phyloP scores from a whole-genome alignment of 2,888 invertebrate species.

The Drosophila antonietae region DNA sequence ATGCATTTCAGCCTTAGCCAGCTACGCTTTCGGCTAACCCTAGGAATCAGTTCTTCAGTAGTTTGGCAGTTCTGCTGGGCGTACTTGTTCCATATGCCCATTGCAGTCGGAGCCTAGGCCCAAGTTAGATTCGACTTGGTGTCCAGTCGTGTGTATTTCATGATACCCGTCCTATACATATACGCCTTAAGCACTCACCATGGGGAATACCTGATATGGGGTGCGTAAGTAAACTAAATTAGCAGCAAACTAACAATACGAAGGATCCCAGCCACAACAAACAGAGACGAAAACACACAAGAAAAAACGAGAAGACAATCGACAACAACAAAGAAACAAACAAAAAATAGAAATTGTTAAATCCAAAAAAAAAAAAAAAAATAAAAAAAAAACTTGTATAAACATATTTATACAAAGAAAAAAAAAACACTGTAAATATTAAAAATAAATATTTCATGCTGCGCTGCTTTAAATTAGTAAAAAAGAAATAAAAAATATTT shows the following conservation, averaged over 20 bases:
- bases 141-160: background rate
- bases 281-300: slow-evolving; percentile 9
- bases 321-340: slow-evolving; percentile 44
- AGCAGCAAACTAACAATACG: slow-evolving; percentile 30
- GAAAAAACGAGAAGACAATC: slow-evolving; percentile 67
- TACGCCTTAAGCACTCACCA: slow-evolving; percentile 1
- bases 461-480: slow-evolving; percentile 6
- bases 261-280: slow-evolving; percentile 53
- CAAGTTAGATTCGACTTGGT: background rate
- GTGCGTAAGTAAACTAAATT: background rate
- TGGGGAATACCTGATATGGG: background rate
- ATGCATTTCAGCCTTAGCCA: background rate
- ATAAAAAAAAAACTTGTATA: slow-evolving; percentile 39
- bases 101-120: background rate
- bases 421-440: slow-evolving; percentile 3
- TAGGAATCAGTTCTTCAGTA: background rate
- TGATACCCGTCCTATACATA: slow-evolving; percentile 1
- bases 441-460: background rate
- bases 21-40: background rate
- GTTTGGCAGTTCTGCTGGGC: background rate
- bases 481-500: slow-evolving; percentile 1
- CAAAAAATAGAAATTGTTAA: slow-evolving; percentile 10
- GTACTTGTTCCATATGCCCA: background rate
- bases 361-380: slow-evolving; percentile 14
- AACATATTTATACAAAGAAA: slow-evolving; percentile 24